Evolutionary conservation across 1,140 invertebrate genomes (phyloP).

Genomic region (Micrasema longulum): DNA sequence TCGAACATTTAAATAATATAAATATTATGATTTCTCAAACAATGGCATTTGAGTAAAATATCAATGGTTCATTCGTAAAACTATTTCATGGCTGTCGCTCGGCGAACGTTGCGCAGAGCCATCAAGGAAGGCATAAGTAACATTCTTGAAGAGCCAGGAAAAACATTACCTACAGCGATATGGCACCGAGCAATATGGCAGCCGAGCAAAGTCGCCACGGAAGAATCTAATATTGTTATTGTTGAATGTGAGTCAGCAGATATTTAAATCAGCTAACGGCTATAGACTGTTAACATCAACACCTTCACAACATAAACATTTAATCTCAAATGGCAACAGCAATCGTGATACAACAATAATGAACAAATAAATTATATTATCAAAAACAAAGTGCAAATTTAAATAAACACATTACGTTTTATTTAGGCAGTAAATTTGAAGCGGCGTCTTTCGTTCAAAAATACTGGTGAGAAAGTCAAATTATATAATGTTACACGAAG

Average conservation of each 20-base stretch:
- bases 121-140: constrained; percentile 14
- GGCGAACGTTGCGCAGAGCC: background rate
- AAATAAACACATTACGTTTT: background rate
- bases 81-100: constrained; percentile 12
- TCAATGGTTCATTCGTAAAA: background rate
- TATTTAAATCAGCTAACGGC: constrained; percentile 16
- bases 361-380: constrained; percentile 1
- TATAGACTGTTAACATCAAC: constrained; percentile 16
- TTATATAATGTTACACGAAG: background rate
- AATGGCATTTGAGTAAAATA: too few relatives aligned
- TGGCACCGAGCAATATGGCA: constrained; percentile 6
- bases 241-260: constrained; percentile 24
- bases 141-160: background rate
- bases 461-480: background rate
- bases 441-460: too few relatives aligned
- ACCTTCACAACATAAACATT: constrained; percentile 22
- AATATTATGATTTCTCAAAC: too few relatives aligned
- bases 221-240: constrained; percentile 21
- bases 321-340: constrained; percentile 24
- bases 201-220: background rate
- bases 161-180: too few relatives aligned
- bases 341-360: constrained; percentile 19
- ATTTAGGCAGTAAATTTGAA: too few relatives aligned
- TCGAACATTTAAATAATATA: too few relatives aligned
- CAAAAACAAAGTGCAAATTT: background rate